These are phyloP conservation scores for Leptinotarsa tumamoca DNA, from an alignment of 2,888 invertebrate species.

Conservation along the genomic window DNA sequence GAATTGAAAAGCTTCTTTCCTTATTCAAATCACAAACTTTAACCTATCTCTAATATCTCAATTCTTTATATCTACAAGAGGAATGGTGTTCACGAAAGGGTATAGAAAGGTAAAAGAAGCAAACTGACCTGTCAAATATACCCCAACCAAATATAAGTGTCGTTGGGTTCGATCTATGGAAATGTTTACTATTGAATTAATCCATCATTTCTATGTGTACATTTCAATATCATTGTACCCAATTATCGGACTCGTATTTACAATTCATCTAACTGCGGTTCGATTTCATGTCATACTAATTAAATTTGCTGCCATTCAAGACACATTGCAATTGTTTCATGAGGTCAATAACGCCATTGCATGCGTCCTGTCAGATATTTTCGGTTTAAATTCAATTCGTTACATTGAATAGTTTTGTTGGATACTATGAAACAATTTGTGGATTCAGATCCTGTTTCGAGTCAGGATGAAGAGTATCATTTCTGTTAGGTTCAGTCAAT, in stretches of 20 bases:
- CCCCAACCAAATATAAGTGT: background rate
- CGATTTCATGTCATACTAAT: constrained; percentile 8
- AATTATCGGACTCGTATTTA: background rate
- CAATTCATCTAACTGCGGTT: constrained; percentile 10
- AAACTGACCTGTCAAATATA: background rate
- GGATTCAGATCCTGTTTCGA: too few relatives aligned
- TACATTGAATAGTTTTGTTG: background rate
- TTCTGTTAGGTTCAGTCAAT: too few relatives aligned
- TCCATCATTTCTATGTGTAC: background rate
- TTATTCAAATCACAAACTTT: too few relatives aligned
- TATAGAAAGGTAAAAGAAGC: too few relatives aligned
- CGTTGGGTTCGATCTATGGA: background rate
- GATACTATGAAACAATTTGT: too few relatives aligned
- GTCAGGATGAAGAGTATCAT: too few relatives aligned
- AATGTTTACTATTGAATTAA: background rate
- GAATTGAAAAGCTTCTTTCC: too few relatives aligned
- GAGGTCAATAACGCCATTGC: background rate
- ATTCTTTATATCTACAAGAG: too few relatives aligned
- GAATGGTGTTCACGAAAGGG: too few relatives aligned
- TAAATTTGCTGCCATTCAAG: constrained; percentile 1
- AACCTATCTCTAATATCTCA: too few relatives aligned
- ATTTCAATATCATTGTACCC: background rate
- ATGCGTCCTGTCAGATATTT: background rate
- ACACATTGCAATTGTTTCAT: background rate
- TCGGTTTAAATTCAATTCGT: background rate